Conservation (phyloP, 1,140 invertebrate genomes). For the Anastatus disparis region DNA sequence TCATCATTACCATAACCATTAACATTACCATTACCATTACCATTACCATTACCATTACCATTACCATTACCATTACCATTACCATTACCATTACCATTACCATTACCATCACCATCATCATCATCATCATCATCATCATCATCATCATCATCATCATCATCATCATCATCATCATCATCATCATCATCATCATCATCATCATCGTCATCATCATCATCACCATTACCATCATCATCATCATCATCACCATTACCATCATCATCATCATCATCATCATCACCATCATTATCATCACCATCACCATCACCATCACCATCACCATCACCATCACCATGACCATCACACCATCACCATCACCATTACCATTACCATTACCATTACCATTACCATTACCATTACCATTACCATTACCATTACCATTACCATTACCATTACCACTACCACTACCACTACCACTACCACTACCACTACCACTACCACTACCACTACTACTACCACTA, state of each 20-base stretch:
- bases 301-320: neutral
- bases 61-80: neutral
- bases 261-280: neutral
- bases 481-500: neutral
- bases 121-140: neutral
- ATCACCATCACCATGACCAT: no score
- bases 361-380: neutral
- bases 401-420: neutral
- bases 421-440: neutral
- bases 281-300: neutral
- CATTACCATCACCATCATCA: neutral
- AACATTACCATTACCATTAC: no score
- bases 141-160: neutral
- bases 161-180: neutral
- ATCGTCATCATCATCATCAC: neutral
- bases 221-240: neutral
- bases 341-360: no score
- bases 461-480: neutral
- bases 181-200: neutral
- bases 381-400: neutral
- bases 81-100: neutral
- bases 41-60: no score
- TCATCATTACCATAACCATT: no score
- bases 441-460: no score
- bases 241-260: neutral